Evolutionary conservation across 1,140 invertebrate species (phyloP).

Genomic region (Scaptomyza pallida): DNA sequence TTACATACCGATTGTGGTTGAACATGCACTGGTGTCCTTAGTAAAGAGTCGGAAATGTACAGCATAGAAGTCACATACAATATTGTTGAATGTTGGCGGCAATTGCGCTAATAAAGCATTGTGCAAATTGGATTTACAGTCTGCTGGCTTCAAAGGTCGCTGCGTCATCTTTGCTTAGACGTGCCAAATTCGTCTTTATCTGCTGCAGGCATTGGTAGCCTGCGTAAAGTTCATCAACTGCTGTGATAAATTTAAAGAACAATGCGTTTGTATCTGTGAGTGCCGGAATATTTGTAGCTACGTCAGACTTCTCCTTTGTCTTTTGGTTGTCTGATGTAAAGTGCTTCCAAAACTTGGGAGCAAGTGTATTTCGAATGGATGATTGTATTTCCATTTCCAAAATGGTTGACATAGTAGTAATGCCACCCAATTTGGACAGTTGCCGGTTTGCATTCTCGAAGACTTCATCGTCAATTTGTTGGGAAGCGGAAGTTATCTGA

Average conservation of each 20-base stretch:
- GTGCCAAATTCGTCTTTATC: conserved; percentile 34
- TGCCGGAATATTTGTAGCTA: conserved; percentile 30
- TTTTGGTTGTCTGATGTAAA: conserved; percentile 40
- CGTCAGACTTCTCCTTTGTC: conserved; percentile 13
- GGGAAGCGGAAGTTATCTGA: conserved; percentile 25
- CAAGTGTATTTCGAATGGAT: conserved; percentile 57
- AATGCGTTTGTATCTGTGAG: conserved; percentile 49
- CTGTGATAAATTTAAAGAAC: conserved; percentile 58
- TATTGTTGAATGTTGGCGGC: conserved; percentile 88
- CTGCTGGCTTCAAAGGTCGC: conserved; percentile 12
- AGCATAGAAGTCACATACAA: conserved; percentile 91
- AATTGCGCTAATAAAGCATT: conserved; percentile 89
- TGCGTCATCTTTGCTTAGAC: conserved; percentile 22
- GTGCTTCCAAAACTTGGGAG: conserved; percentile 74
- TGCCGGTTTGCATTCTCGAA: conserved; percentile 59
- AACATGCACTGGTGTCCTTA: conserved; percentile 82
- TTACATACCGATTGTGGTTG: conserved; percentile 50
- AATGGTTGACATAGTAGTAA: conserved; percentile 50
- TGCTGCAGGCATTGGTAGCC: conserved; percentile 43
- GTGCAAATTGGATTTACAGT: conserved; percentile 82
- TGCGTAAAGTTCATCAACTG: conserved; percentile 58
- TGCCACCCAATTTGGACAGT: conserved; percentile 41
- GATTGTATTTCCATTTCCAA: conserved; percentile 64
- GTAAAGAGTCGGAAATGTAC: conserved; percentile 90
- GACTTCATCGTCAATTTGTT: conserved; percentile 34